Evolutionary conservation across 2,113 vertebrate species (phyloP).

Genomic region (Chaenogobius annularis): DNA sequence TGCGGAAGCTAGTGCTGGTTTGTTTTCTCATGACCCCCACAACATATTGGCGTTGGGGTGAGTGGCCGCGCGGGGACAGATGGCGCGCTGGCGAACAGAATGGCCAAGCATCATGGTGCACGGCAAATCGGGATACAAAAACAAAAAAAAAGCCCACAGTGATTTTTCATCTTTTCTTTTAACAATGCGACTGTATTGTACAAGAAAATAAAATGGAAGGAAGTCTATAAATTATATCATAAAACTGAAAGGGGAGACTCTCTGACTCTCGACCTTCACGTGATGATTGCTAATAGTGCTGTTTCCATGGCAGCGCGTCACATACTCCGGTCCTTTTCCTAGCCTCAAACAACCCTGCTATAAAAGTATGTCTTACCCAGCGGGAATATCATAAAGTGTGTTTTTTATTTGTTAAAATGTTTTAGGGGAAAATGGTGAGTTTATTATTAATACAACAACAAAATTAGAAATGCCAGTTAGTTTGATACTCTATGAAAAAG

Average conservation of each 20-base stretch:
- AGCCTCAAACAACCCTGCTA: slow-evolving; percentile 12
- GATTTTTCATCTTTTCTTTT: slow-evolving; percentile 38
- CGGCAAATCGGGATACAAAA: slow-evolving; percentile 74
- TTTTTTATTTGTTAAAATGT: neutral
- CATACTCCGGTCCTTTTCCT: slow-evolving; percentile 23
- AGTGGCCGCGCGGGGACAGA: slow-evolving; percentile 76
- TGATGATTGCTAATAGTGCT: slow-evolving; percentile 27
- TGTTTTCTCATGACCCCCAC: slow-evolving; percentile 75
- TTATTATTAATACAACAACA: neutral
- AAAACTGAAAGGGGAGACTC: neutral
- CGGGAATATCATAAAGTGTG: neutral
- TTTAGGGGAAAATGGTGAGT: neutral
- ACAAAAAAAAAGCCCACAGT: slow-evolving; percentile 57
- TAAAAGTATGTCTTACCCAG: slow-evolving; percentile 8
- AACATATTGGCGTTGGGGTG: slow-evolving; percentile 73
- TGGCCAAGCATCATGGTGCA: slow-evolving; percentile 80
- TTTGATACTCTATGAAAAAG: no score
- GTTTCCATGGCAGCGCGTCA: slow-evolving; percentile 43
- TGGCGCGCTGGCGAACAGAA: no score
- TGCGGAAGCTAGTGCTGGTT: slow-evolving; percentile 59
- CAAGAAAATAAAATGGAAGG: slow-evolving; percentile 7
- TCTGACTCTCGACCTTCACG: slow-evolving; percentile 10
- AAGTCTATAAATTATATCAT: slow-evolving; percentile 4
- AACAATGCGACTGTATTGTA: slow-evolving; percentile 38
- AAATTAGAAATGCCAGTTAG: neutral